A percentile compares a stretch with the other conserved stretches of the same genome.
These are phyloP conservation scores for Sarcophaga peregrina DNA, from an alignment of 1,140 invertebrate genomes.

Conservation along the genomic window DNA sequence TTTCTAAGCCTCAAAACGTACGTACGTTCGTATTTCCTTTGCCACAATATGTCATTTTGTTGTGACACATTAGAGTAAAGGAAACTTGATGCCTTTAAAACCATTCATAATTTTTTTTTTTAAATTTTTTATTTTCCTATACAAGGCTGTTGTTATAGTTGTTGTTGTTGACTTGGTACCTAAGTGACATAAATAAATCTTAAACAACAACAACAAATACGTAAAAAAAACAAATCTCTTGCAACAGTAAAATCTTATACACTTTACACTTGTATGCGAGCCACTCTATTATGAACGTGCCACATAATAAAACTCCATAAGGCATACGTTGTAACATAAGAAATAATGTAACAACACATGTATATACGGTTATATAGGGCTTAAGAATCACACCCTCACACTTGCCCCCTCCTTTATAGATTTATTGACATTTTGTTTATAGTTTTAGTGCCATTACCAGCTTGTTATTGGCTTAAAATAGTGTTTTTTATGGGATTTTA, in stretches of 20 bases:
- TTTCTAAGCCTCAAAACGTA: neutral
- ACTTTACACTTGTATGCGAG: constrained; percentile 29
- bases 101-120: constrained; percentile 30
- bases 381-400: neutral
- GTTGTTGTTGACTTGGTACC: neutral
- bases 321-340: neutral
- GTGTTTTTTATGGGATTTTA: neutral
- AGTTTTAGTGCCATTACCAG: constrained; percentile 9
- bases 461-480: constrained; percentile 35
- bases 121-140: neutral
- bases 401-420: neutral
- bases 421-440: neutral
- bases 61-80: constrained; percentile 36
- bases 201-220: constrained; percentile 15
- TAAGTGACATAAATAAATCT: constrained; percentile 40
- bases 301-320: too few relatives aligned
- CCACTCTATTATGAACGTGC: neutral
- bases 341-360: neutral
- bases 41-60: constrained; percentile 39
- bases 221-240: constrained; percentile 4
- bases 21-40: neutral
- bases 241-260: constrained; percentile 21
- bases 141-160: neutral
- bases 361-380: neutral
- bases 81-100: constrained; percentile 37